Evolutionary conservation across 2,797 vertebrate genomes (phyloP).

Genomic region (Silurus aristotelis): DNA sequence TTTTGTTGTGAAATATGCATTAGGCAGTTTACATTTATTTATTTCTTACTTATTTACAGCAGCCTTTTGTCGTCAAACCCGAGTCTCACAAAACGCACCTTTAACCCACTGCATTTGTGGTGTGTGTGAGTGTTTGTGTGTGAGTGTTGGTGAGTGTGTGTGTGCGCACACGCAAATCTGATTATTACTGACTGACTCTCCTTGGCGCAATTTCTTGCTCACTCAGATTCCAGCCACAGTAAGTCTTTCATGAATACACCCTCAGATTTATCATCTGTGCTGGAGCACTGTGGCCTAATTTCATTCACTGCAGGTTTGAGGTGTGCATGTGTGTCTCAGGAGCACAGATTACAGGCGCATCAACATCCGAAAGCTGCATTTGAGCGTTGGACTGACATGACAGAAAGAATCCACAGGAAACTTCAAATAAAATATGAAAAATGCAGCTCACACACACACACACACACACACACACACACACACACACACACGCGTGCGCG

Average conservation of each 20-base stretch:
- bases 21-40: background rate
- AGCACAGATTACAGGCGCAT: constrained; percentile 25
- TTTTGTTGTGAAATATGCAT: background rate
- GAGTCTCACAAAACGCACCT: background rate
- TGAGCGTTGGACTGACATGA: constrained; percentile 21
- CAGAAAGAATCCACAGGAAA: constrained; percentile 19
- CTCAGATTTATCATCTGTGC: constrained; percentile 9
- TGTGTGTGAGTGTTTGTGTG: no score
- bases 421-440: background rate
- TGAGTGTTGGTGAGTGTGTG: background rate
- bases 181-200: constrained; percentile 8
- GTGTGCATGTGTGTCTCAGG: constrained; percentile 30
- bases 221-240: constrained; percentile 26
- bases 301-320: constrained; percentile 25
- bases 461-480: no score
- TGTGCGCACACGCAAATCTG: background rate
- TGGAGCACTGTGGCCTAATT: background rate
- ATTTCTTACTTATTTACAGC: background rate
- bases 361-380: constrained; percentile 15
- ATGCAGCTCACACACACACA: background rate
- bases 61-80: background rate
- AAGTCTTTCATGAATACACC: constrained; percentile 27
- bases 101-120: background rate
- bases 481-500: background rate
- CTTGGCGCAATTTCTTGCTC: constrained; percentile 9